These are phyloP conservation scores for Paraescarpia echinospica DNA, from an alignment of 1,140 invertebrate species.

Conservation along the genomic window DNA sequence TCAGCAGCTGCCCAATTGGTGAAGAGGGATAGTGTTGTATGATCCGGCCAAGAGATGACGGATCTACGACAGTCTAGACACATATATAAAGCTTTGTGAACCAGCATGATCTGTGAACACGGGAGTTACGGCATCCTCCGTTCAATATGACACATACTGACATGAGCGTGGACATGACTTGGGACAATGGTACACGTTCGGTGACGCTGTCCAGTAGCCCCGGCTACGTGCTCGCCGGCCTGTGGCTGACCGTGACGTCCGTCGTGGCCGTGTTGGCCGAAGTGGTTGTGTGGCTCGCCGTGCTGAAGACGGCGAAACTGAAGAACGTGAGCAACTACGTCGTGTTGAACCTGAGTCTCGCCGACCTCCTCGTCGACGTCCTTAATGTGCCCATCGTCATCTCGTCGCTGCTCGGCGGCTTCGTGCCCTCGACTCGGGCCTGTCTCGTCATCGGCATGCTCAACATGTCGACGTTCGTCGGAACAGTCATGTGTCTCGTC, in stretches of 20 bases:
- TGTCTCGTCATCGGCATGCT: slow-evolving; percentile 33
- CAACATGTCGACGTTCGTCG: slow-evolving; percentile 38
- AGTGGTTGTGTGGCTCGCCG: not conserved
- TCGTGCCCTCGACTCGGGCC: slow-evolving; percentile 20
- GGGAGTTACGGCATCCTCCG: not conserved
- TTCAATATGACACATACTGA: not conserved
- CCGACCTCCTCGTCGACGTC: slow-evolving; percentile 34
- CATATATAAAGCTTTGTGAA: not conserved
- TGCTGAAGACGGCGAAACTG: not conserved
- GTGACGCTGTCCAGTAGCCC: not conserved
- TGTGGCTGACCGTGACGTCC: not conserved
- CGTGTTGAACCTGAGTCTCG: slow-evolving; percentile 26
- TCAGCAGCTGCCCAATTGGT: no score
- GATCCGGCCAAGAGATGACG: no score
- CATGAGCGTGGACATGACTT: not conserved
- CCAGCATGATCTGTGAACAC: not conserved
- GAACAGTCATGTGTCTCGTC: slow-evolving; percentile 36
- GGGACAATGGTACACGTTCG: not conserved
- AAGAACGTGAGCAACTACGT: not conserved
- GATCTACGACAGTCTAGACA: not conserved
- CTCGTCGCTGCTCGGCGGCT: slow-evolving; percentile 21
- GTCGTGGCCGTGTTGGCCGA: not conserved
- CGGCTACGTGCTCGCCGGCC: not conserved
- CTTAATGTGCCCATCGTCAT: slow-evolving; percentile 35
- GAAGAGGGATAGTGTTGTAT: not conserved